Evolutionary conservation across 2,888 invertebrate species (phyloP), one percentile per base, ranked within the genome.

Genomic region (Lutraria lutraria): DNA sequence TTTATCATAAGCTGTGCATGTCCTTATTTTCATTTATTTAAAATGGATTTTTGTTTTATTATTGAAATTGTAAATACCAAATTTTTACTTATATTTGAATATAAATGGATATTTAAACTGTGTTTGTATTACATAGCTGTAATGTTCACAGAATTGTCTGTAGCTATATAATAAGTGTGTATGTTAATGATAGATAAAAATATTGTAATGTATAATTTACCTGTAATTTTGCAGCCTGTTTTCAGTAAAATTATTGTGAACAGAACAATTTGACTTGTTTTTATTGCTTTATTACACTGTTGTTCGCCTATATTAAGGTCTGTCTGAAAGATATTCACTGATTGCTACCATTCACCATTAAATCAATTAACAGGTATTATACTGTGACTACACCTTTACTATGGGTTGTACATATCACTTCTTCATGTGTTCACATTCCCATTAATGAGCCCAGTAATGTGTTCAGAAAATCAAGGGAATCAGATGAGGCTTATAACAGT

Each of bases 51-150:
- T 60, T 68, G 10, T 68, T 13, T 25, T 68, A 13, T 68, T 68
- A 68, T 25, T 68, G 63, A 68, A 68, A 68, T 68, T 68, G 63
- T 68, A 68, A 6, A 68, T 68, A 68, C 25, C 21, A 68, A 68
- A 68, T 68, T 21, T 68, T 68, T 68, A 68, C 63, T 68, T 68
- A 68, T 68, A 68, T 68, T 68, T 68, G 63, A 68, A 68, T 68
- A 68, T 68, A 68, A 68, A 68, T 68, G 63, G 63, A 68, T 68
- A 68, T 25, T 68, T 68, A 25, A 68, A 21, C 25, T 68, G 63
- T 68, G n/a, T n/a, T 68, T 25, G 25, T 68, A 25, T 68, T 68
- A 68, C 63, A n/a, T 68, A 68, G 63, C 12, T 25, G 63, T 68
- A 68, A 68, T 68, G 25, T 25, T 68, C 63, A 68, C 63, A n/a